Base-by-base conservation (phyloP, 1,140 invertebrate genomes). In the Parapsyche elsis region DNA sequence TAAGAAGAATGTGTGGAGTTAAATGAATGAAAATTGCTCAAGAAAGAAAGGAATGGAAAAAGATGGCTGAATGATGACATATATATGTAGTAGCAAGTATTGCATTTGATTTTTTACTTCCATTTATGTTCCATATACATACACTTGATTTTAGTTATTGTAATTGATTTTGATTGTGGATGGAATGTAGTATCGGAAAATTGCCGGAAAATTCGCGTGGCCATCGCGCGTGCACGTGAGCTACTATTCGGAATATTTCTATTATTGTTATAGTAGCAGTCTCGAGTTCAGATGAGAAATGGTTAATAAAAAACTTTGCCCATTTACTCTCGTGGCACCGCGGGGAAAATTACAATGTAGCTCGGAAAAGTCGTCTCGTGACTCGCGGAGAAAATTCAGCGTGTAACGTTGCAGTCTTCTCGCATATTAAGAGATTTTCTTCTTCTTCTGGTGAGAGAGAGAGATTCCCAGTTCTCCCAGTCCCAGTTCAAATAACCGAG, bases 261-360 rank as follows among this genome's bases (percentile, higher is more conserved):
- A 1, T 53, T 53, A 53, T 53, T 53, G 49, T 53, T 53, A 53
- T 53, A 53, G 49, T 53, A 4, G 49, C 2, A 10, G 10, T 53
- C 16, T 16, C 10, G 49, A 16, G 49, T 53, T 53, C 49, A 16
- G 49, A 53, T 53, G 49, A 53, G 49, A 53, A 53, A 53, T 53
- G 49, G 49, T 53, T 53, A 53, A 53, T 53, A 53, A 53, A 53
- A 53, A 53, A 53, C 49, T 53, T 53, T 53, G 16, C 2, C 49
- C 49, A 53, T 53, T 53, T 16, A 16, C 49, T 53, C 49, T 53
- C 12, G 12, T 53, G 10, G 16, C 49, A 53, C 16, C 12, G 30
- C 30, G 30, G 30, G 16, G 49, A 53, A 53, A 53, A 53, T 53
- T 53, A 53, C 49, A 53, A 53, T 53, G 49, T 53, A 53, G 49